phyloP scores from a whole-genome alignment of 2,113 vertebrate genomes.

The Phainopepla nitens region DNA sequence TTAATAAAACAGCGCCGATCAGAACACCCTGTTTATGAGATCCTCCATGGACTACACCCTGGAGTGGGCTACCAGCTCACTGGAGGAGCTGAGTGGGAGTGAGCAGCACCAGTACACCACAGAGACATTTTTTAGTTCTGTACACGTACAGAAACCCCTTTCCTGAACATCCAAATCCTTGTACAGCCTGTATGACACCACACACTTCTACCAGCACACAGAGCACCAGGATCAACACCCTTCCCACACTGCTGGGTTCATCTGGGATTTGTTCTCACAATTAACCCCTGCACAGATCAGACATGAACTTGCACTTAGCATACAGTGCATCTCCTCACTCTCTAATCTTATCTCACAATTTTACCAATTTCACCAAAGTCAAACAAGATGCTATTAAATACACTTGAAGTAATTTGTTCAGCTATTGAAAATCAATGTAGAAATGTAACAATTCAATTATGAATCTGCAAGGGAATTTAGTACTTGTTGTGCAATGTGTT shows the following conservation, averaged over 20 bases:
- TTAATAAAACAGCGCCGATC: neutral
- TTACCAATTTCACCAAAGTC: neutral
- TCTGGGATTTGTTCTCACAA: neutral
- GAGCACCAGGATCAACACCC: neutral
- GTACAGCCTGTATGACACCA: neutral
- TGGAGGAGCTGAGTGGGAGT: fast-evolving
- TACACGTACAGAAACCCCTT: neutral
- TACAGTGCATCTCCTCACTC: neutral
- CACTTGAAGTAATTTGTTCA: neutral
- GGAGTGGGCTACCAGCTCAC: neutral
- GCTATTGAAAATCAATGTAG: neutral
- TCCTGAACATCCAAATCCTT: neutral
- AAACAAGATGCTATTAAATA: neutral
- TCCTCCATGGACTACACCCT: neutral
- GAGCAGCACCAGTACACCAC: neutral
- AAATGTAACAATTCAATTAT: neutral
- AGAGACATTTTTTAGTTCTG: neutral
- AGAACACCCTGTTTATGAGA: neutral
- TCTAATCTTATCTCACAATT: neutral
- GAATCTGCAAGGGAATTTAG: neutral
- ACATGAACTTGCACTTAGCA: neutral
- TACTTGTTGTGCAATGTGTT: neutral
- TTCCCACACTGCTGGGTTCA: neutral
- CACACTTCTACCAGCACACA: neutral
- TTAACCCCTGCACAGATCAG: fast-evolving